Percentiles rank a stretch among this genome's conserved stretches.
phyloP scores from a whole-genome alignment of 2,113 vertebrate species.

The Cnemophilus loriae region DNA sequence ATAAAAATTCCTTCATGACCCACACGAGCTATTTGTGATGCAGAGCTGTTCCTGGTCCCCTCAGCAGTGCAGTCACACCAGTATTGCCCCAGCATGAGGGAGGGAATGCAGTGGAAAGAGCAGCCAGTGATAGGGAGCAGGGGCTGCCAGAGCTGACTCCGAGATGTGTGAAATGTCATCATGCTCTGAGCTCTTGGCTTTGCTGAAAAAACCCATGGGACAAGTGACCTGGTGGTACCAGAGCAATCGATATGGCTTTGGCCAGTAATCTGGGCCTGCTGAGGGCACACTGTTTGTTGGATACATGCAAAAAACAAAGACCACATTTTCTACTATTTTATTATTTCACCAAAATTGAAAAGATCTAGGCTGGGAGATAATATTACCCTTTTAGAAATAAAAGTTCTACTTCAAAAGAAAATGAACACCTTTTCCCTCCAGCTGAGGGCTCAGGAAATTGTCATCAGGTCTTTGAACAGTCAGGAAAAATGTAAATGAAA shows the following conservation, averaged over 20 bases:
- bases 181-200: accelerated
- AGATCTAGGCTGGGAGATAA: neutral
- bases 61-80: neutral
- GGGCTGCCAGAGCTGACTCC: neutral
- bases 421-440: neutral
- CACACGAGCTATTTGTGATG: accelerated
- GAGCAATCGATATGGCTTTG: neutral
- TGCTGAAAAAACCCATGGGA: neutral
- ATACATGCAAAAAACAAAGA: neutral
- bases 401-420: neutral
- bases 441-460: neutral
- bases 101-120: neutral
- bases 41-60: neutral
- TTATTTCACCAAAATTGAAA: neutral
- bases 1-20: neutral
- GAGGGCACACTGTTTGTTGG: neutral
- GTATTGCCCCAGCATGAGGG: accelerated
- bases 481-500: neutral
- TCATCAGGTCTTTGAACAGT: neutral
- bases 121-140: neutral
- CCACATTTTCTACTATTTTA: neutral
- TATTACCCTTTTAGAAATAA: neutral
- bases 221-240: neutral
- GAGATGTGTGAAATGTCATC: neutral
- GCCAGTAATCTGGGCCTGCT: neutral